A percentile compares a stretch with the other conserved stretches of the same genome.
Evolutionary conservation across 2,113 vertebrate genomes (phyloP).

Genomic region (Gopherus evgoodei): DNA sequence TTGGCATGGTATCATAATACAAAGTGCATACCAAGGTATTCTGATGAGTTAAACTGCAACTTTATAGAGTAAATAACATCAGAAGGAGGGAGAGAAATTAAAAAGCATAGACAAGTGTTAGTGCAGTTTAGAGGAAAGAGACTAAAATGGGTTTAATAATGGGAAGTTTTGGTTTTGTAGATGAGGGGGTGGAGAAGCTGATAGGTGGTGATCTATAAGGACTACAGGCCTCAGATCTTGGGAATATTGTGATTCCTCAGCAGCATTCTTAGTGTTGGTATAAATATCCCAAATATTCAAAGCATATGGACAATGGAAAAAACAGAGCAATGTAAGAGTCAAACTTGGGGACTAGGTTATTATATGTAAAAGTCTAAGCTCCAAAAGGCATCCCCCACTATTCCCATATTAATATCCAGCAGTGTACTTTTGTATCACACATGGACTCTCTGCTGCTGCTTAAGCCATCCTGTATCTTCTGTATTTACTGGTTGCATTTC

Average conservation of each 20-base stretch:
- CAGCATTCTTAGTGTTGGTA: neutral
- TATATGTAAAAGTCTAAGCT: neutral
- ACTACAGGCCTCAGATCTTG: neutral
- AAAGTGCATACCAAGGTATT: neutral
- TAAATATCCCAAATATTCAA: rapidly evolving
- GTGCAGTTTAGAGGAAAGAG: neutral
- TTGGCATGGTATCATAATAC: neutral
- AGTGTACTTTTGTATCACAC: neutral
- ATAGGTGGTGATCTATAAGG: neutral
- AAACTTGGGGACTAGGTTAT: rapidly evolving
- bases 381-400: neutral
- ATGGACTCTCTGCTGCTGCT: neutral
- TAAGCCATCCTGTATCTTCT: conserved; percentile 23
- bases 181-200: neutral
- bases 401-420: neutral
- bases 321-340: neutral
- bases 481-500: neutral
- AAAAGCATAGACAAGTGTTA: neutral
- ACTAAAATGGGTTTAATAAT: neutral
- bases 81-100: neutral
- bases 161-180: neutral
- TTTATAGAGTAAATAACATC: neutral
- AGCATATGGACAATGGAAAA: rapidly evolving
- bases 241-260: neutral
- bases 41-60: neutral